phyloP scores from a whole-genome alignment of 2,113 vertebrate species.

The Agelaius phoeniceus region DNA sequence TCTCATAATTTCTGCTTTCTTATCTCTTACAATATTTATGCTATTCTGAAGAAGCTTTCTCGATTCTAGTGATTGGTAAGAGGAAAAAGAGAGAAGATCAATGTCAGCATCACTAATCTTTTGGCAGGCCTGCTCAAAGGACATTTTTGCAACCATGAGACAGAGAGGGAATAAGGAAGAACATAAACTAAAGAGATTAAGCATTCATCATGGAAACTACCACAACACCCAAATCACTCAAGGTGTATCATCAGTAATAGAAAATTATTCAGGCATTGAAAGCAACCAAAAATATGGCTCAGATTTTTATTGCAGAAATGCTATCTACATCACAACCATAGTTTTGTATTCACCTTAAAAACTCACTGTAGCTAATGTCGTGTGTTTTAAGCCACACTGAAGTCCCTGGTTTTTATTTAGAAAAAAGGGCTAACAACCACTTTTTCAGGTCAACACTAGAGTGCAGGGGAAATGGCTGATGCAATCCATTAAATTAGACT shows the following conservation, averaged over 20 bases:
- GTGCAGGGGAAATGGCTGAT: background rate
- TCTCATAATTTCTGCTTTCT: background rate
- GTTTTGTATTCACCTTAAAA: background rate
- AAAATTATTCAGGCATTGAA: background rate
- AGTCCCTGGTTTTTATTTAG: background rate
- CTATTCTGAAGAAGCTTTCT: background rate
- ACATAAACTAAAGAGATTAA: background rate
- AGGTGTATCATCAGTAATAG: background rate
- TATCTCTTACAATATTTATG: conserved; percentile 3
- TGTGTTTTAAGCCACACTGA: background rate
- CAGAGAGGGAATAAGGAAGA: background rate
- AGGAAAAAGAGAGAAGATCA: background rate
- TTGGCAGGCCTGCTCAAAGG: background rate
- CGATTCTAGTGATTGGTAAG: background rate
- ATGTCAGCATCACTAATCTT: background rate
- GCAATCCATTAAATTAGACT: background rate
- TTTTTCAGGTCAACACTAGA: background rate
- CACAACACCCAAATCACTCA: background rate
- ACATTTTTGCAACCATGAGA: background rate
- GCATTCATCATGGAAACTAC: background rate
- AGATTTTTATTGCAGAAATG: background rate
- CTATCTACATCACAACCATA: background rate
- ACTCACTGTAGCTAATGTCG: background rate
- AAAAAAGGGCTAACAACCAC: background rate
- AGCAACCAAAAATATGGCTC: background rate